A percentile compares a stretch with the other conserved stretches of the same genome.
Evolutionary conservation across 2,888 invertebrate species (phyloP).

Genomic region (Drosophila greeni): DNA sequence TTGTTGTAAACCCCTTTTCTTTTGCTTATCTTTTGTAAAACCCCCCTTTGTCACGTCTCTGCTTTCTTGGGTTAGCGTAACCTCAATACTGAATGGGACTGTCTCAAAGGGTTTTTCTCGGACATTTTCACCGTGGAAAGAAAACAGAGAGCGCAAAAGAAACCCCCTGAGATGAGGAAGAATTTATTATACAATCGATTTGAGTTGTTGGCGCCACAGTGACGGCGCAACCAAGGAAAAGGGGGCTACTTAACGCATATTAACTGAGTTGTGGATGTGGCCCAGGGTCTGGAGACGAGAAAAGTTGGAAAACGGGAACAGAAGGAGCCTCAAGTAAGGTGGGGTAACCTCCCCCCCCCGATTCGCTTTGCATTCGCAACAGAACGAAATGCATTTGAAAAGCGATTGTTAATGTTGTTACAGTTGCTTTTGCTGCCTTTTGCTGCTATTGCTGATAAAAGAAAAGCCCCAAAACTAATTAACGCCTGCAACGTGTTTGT

Average conservation of each 20-base stretch:
- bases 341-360: background rate
- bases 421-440: conserved; percentile 11
- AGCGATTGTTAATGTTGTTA: conserved; percentile 19
- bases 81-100: conserved; percentile 28
- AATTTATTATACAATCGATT: conserved; percentile 39
- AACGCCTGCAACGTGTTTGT: conserved; percentile 67
- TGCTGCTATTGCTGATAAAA: conserved; percentile 60
- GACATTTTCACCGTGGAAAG: conserved; percentile 1
- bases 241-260: conserved; percentile 34
- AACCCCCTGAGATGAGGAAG: background rate
- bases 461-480: conserved; percentile 70
- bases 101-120: conserved; percentile 15
- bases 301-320: too few species aligned
- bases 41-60: background rate
- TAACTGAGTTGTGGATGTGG: conserved; percentile 35
- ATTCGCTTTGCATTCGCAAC: conserved; percentile 71
- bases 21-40: background rate
- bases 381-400: conserved; percentile 67
- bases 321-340: background rate
- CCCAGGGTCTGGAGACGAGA: background rate
- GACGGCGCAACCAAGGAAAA: conserved; percentile 1
- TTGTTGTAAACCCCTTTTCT: too few species aligned
- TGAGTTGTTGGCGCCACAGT: conserved; percentile 29
- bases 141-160: background rate
- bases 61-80: conserved; percentile 14